phyloP scores from a whole-genome alignment of 2,888 invertebrate species.

The Synanthedon andrenaeformis region DNA sequence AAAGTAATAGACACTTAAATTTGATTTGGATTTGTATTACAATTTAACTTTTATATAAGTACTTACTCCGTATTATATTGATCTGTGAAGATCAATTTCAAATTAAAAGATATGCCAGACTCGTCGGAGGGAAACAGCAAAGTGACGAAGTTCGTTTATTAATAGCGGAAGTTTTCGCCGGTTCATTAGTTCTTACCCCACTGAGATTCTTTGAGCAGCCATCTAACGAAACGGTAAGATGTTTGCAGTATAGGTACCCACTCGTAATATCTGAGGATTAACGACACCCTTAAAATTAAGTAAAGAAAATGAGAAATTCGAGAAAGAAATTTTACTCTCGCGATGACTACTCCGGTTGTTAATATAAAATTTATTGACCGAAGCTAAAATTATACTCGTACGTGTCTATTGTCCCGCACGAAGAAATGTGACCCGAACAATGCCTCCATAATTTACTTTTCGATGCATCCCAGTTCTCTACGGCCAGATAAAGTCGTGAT shows the following conservation, averaged over 20 bases:
- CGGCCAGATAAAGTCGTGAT: constrained; percentile 67
- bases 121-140: neutral
- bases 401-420: constrained; percentile 55
- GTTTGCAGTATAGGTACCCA: constrained; percentile 27
- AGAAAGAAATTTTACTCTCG: constrained; percentile 6
- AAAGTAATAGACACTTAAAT: too few species aligned
- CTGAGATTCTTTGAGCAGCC: constrained; percentile 16
- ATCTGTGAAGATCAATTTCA: neutral
- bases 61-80: too few species aligned
- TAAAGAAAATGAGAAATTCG: constrained; percentile 36
- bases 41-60: too few species aligned
- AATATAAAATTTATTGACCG: constrained; percentile 57
- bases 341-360: constrained; percentile 23
- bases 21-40: too few species aligned
- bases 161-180: constrained; percentile 27
- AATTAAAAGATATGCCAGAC: neutral
- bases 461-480: constrained; percentile 57
- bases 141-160: constrained; percentile 7
- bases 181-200: constrained; percentile 49
- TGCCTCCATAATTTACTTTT: constrained; percentile 66
- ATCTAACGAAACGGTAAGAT: constrained; percentile 35
- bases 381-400: constrained; percentile 53
- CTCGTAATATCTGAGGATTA: constrained; percentile 61
- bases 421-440: constrained; percentile 59
- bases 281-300: constrained; percentile 55